phyloP scores from a whole-genome alignment of 2,797 vertebrate genomes.

The Eulemur rubriventer region DNA sequence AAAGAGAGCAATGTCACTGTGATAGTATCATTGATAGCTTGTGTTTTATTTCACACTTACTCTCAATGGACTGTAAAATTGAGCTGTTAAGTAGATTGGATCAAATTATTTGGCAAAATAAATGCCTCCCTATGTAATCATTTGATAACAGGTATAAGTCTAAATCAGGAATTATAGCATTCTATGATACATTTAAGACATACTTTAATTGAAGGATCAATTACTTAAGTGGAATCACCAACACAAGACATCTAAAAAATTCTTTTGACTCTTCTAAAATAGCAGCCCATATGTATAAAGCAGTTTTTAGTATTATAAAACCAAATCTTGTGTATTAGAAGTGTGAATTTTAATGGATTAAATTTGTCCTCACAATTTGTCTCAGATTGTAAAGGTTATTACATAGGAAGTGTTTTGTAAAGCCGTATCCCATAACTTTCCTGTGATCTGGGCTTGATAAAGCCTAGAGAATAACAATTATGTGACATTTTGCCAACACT shows the following conservation, averaged over 20 bases:
- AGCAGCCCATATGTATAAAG: background rate
- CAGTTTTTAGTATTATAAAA: background rate
- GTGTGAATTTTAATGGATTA: background rate
- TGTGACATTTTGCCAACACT: constrained; percentile 69
- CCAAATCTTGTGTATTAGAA: background rate
- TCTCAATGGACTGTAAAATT: background rate
- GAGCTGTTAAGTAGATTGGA: background rate
- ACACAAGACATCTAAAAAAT: background rate
- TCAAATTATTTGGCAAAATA: background rate
- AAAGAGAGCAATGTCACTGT: background rate
- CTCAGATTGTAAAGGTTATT: background rate
- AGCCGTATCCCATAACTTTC: background rate
- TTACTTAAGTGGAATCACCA: background rate
- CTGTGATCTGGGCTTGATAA: constrained; percentile 37
- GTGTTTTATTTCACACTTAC: background rate
- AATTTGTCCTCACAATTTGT: background rate
- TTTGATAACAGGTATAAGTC: background rate
- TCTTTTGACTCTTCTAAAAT: background rate
- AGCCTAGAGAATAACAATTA: constrained; percentile 59
- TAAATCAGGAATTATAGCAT: background rate
- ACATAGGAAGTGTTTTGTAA: background rate
- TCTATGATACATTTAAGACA: background rate
- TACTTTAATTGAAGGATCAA: background rate
- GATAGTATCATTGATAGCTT: background rate
- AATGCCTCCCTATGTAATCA: background rate